A percentile compares a stretch with the other conserved stretches of the same genome.
phyloP scores from a whole-genome alignment of 2,113 vertebrate species.

The Tragelaphus strepsiceros region DNA sequence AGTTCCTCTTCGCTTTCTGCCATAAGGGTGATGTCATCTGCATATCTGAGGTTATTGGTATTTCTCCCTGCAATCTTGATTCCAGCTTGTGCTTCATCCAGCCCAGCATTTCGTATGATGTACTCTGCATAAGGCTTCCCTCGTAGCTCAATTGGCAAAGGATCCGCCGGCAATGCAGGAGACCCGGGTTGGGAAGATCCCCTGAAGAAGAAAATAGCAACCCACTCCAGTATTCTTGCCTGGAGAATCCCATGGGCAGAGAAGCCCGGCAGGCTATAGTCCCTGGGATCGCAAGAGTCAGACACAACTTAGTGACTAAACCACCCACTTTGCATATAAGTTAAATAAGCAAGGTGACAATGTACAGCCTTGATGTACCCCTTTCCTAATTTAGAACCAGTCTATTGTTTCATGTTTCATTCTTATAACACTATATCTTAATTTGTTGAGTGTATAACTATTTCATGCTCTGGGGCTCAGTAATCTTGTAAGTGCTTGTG shows the following conservation, averaged over 20 bases:
- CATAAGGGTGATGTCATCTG: background rate
- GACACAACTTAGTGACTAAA: rapidly evolving
- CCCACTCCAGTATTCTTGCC: background rate
- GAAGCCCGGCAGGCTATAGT: background rate
- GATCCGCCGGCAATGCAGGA: background rate
- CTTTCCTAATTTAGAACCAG: background rate
- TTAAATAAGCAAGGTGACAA: background rate
- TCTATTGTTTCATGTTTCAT: background rate
- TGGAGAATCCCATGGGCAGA: background rate
- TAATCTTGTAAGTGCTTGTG: background rate
- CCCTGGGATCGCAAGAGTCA: background rate
- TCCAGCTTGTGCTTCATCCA: background rate
- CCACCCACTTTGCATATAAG: background rate
- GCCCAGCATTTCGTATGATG: background rate
- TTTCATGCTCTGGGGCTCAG: background rate
- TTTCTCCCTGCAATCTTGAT: background rate
- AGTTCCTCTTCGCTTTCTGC: background rate
- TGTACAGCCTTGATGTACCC: background rate
- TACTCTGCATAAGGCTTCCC: background rate
- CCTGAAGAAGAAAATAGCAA: background rate
- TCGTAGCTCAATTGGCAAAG: background rate
- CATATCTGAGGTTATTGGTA: background rate
- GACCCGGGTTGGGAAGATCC: background rate
- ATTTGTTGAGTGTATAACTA: background rate
- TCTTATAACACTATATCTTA: background rate